These are phyloP conservation scores for Emydocephalus ijimae DNA, from an alignment of 2,113 vertebrate species.

Conservation along the genomic window DNA sequence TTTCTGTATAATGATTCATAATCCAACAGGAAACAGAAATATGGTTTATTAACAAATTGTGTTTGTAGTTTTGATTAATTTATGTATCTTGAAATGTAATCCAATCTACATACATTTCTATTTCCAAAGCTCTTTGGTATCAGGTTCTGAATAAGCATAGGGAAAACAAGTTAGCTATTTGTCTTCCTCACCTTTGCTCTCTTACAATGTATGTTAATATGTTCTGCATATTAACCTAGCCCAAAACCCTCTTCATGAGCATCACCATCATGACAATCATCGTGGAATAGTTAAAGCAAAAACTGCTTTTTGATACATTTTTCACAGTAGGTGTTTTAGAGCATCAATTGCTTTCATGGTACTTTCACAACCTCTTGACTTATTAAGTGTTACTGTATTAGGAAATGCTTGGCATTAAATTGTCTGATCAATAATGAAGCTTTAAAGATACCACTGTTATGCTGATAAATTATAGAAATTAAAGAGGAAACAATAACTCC, in stretches of 20 bases:
- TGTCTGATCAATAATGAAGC: constrained; percentile 50
- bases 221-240: constrained; percentile 58
- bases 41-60: constrained; percentile 20
- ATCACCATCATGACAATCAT: not conserved
- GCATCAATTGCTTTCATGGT: constrained; percentile 58
- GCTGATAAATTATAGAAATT: constrained; percentile 40
- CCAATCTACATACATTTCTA: not conserved
- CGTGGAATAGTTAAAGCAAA: constrained; percentile 60
- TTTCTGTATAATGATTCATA: constrained; percentile 38
- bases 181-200: not conserved
- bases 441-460: constrained; percentile 51
- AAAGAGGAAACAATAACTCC: not conserved
- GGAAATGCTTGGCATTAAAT: constrained; percentile 55
- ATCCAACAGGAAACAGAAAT: constrained; percentile 3
- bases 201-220: constrained; percentile 17
- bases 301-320: constrained; percentile 56
- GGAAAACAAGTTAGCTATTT: not conserved
- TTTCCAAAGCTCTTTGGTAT: not conserved
- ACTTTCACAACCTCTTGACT: constrained; percentile 53
- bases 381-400: constrained; percentile 53
- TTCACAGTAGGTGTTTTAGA: constrained; percentile 54
- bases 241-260: constrained; percentile 25
- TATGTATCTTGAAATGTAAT: not conserved
- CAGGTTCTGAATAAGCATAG: not conserved
- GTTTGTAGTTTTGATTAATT: constrained; percentile 41